These are phyloP conservation scores for Sanderia malayensis DNA, from an alignment of 30 jellyfish, hydroid and myxozoan species.

Conservation along the genomic window DNA sequence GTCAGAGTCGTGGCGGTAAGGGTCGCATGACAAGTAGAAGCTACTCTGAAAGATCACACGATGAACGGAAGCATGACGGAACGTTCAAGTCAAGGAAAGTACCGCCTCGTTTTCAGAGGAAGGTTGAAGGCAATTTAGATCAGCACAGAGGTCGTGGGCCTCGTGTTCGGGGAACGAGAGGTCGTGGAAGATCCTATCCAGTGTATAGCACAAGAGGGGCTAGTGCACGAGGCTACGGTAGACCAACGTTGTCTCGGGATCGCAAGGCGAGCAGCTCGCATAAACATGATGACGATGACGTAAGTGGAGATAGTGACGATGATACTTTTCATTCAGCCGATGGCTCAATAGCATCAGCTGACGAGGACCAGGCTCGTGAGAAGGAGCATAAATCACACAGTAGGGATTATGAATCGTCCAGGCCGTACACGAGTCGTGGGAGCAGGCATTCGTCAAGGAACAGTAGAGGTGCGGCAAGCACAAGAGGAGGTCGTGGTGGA, in stretches of 20 bases:
- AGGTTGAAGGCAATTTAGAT: neutral
- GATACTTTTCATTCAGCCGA: conserved; percentile 57
- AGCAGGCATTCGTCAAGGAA: conserved; percentile 29
- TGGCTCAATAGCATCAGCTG: conserved; percentile 36
- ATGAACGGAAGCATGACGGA: conserved; percentile 28
- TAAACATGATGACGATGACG: conserved; percentile 46
- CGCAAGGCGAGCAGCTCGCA: conserved; percentile 13
- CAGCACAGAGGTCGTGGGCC: conserved; percentile 42
- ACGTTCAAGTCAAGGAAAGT: conserved; percentile 17
- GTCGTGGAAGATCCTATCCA: conserved; percentile 43
- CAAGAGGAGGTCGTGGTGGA: conserved; percentile 67
- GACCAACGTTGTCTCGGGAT: conserved; percentile 26
- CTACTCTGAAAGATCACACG: conserved; percentile 18
- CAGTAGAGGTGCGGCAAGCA: conserved; percentile 46
- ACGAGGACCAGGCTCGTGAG: conserved; percentile 31
- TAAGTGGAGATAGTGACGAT: conserved; percentile 47
- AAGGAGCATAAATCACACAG: conserved; percentile 10
- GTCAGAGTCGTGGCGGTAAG: conserved; percentile 23
- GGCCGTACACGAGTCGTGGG: conserved; percentile 43
- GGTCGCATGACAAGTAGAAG: conserved; percentile 30
- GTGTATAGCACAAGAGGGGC: conserved; percentile 37
- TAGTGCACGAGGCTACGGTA: conserved; percentile 42
- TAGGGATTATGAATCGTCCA: conserved; percentile 9
- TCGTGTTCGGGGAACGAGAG: conserved; percentile 37
- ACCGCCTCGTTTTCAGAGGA: conserved; percentile 53